phyloP scores from a whole-genome alignment of 2,797 vertebrate genomes.

The Sebastolobus alascanus region DNA sequence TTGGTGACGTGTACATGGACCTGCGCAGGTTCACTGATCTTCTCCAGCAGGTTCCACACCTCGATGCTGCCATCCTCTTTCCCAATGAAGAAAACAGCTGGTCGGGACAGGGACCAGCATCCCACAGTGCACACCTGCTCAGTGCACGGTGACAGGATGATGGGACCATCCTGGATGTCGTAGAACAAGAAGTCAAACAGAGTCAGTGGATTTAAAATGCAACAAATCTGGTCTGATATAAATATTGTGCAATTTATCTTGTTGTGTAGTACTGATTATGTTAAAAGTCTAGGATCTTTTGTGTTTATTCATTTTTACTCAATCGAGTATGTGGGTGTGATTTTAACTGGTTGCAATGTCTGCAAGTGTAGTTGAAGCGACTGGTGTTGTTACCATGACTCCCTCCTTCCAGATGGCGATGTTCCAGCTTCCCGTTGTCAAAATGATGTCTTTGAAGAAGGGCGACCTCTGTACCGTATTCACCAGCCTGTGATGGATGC shows the following conservation, averaged over 20 bases:
- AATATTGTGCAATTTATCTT: neutral
- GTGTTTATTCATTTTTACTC: neutral
- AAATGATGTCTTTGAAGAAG: conserved; percentile 91
- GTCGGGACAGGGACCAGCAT: conserved; percentile 92
- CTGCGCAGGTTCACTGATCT: conserved; percentile 85
- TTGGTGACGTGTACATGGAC: conserved; percentile 80
- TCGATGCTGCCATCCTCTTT: conserved; percentile 91
- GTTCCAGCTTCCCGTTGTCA: conserved; percentile 88
- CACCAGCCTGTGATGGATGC: conserved; percentile 83
- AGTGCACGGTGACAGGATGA: conserved; percentile 85
- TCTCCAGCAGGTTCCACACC: conserved; percentile 93
- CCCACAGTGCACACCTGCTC: conserved; percentile 83
- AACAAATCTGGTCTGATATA: neutral
- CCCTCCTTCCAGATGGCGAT: conserved; percentile 95
- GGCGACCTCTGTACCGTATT: conserved; percentile 91
- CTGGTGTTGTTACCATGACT: conserved; percentile 83
- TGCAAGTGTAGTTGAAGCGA: neutral
- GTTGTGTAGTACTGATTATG: neutral
- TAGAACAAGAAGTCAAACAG: neutral
- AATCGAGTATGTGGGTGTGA: neutral
- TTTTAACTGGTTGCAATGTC: neutral
- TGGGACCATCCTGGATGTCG: conserved; percentile 83
- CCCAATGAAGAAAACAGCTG: conserved; percentile 92
- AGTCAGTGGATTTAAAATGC: neutral
- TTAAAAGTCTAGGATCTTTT: neutral